These are phyloP conservation scores for Euwallacea similis DNA, from an alignment of 1,140 invertebrate species.

Conservation along the genomic window DNA sequence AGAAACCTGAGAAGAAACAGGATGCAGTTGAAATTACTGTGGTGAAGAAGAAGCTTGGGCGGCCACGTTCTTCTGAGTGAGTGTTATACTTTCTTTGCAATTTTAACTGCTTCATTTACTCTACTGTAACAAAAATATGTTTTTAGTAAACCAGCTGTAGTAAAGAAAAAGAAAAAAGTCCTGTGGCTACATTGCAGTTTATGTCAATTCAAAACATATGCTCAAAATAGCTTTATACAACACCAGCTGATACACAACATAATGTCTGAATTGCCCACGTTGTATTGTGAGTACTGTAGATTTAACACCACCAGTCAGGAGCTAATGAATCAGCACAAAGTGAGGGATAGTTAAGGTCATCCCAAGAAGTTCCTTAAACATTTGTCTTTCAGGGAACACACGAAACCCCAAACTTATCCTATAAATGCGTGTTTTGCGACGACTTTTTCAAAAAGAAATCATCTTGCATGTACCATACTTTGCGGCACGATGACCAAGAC, in stretches of 20 bases:
- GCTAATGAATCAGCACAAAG: conserved; percentile 21
- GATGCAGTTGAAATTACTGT: background rate
- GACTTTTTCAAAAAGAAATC: conserved; percentile 16
- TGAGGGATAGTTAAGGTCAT: background rate
- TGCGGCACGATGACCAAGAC: conserved; percentile 27
- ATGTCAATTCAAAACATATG: conserved; percentile 24
- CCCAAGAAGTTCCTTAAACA: background rate
- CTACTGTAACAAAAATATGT: background rate
- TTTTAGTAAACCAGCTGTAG: background rate
- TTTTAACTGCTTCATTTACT: too few species aligned
- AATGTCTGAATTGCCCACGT: conserved; percentile 3
- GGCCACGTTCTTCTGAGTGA: conserved; percentile 2
- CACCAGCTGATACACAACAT: conserved; percentile 22
- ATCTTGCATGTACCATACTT: conserved; percentile 26
- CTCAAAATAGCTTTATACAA: conserved; percentile 24
- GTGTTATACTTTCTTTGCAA: too few species aligned
- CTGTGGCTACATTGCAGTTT: conserved; percentile 6
- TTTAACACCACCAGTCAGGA: conserved; percentile 15
- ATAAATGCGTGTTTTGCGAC: conserved; percentile 31
- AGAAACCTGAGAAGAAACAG: background rate
- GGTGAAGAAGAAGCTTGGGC: conserved; percentile 11
- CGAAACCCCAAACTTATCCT: background rate
- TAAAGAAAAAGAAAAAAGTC: conserved; percentile 7
- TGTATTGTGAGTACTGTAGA: conserved; percentile 11
- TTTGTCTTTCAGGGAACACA: conserved; percentile 23